A percentile compares a stretch with the other conserved stretches of the same genome.
Evolutionary conservation across 2,888 invertebrate genomes (phyloP).

Genomic region (Stenichneumon culpator): DNA sequence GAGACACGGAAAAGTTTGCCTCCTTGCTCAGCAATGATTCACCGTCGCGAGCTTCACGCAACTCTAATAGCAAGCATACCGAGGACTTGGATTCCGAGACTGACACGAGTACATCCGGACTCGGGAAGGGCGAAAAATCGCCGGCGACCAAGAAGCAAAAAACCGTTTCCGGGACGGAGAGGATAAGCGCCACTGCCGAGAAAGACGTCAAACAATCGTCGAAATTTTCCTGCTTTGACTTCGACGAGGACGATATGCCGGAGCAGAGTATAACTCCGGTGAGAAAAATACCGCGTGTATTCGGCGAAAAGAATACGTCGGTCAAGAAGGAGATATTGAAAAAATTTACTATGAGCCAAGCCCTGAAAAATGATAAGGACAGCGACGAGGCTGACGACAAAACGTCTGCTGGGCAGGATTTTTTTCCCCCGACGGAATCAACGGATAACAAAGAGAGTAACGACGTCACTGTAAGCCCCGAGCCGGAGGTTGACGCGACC

Average conservation of each 20-base stretch:
- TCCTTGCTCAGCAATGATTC: conserved; percentile 71
- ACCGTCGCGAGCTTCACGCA: conserved; percentile 44
- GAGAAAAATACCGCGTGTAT: conserved; percentile 89
- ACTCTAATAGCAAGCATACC: conserved; percentile 59
- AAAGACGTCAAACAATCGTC: conserved; percentile 76
- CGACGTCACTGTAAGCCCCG: neutral
- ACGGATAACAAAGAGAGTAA: conserved; percentile 41
- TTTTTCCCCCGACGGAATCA: conserved; percentile 54
- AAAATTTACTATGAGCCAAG: conserved; percentile 83
- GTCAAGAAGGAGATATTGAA: conserved; percentile 83
- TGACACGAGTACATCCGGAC: conserved; percentile 31
- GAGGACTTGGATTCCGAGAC: conserved; percentile 54
- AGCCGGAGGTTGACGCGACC: neutral
- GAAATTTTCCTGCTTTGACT: conserved; percentile 91
- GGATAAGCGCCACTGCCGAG: conserved; percentile 66
- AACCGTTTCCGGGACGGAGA: conserved; percentile 67
- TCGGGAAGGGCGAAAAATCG: conserved; percentile 60
- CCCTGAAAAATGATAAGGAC: conserved; percentile 78
- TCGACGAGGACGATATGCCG: conserved; percentile 91
- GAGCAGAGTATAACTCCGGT: conserved; percentile 87
- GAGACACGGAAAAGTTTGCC: conserved; percentile 79
- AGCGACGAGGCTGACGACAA: conserved; percentile 73
- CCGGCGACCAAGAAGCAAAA: conserved; percentile 63
- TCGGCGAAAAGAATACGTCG: conserved; percentile 81
- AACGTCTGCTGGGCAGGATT: conserved; percentile 42